These are phyloP conservation scores for Calycopis cecrops DNA, from an alignment of 1,140 invertebrate genomes.

Conservation along the genomic window DNA sequence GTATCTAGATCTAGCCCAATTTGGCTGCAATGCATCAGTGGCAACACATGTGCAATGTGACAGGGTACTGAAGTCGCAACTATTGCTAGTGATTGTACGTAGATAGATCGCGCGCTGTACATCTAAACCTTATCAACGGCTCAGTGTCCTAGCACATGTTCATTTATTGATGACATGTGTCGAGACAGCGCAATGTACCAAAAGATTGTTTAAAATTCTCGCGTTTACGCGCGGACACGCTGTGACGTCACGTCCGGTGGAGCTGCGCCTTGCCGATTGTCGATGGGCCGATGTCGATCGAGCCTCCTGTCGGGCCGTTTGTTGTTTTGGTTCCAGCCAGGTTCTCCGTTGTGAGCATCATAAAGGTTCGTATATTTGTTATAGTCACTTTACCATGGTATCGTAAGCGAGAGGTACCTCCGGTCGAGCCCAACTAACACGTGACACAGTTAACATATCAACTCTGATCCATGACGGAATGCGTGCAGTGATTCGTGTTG, in stretches of 20 bases:
- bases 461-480: no score
- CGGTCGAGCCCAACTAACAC: no score
- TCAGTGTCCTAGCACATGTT: slow-evolving; percentile 25
- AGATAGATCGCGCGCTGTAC: slow-evolving; percentile 61
- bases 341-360: no score
- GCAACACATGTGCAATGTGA: no score
- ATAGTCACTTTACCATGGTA: no score
- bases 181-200: slow-evolving; percentile 52
- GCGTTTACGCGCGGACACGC: slow-evolving; percentile 56
- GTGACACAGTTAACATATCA: no score
- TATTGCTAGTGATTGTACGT: slow-evolving; percentile 59
- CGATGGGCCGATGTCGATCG: slow-evolving; percentile 56
- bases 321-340: slow-evolving; percentile 67
- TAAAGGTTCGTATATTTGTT: no score
- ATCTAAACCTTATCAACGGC: slow-evolving; percentile 17
- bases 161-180: slow-evolving; percentile 62
- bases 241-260: slow-evolving; percentile 64
- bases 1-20: no score
- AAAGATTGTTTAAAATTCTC: slow-evolving; percentile 71
- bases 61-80: no score
- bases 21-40: no score
- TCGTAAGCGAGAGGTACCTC: no score
- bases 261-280: slow-evolving; percentile 32
- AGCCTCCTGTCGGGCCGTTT: slow-evolving; percentile 63
- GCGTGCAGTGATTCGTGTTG: no score